Evolutionary conservation across 2,113 vertebrate species (phyloP).

Genomic region (Clupea harengus): DNA sequence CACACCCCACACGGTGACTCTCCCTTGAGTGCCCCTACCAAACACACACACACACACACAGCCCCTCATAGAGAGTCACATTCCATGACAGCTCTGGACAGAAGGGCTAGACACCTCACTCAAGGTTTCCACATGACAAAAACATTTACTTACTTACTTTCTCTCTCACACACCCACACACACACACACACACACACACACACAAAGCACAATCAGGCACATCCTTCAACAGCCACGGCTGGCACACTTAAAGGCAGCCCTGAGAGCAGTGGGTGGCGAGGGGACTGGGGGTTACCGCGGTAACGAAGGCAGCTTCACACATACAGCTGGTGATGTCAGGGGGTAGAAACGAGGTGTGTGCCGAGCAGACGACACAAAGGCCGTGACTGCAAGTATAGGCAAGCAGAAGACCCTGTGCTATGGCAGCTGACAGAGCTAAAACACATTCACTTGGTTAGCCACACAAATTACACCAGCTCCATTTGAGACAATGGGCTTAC

Average conservation of each 20-base stretch:
- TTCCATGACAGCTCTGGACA: constrained; percentile 2
- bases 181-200: background rate
- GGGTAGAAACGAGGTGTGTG: background rate
- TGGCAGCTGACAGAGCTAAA: background rate
- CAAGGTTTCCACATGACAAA: background rate
- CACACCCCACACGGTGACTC: background rate
- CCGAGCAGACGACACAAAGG: background rate
- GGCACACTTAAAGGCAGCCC: background rate
- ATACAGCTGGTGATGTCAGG: background rate
- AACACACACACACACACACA: background rate
- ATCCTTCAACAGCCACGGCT: constrained; percentile 1
- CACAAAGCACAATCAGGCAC: background rate
- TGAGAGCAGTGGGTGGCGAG: background rate
- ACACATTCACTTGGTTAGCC: background rate
- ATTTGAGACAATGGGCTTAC: background rate
- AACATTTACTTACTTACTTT: too few relatives aligned
- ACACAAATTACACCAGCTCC: background rate
- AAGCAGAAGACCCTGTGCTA: background rate
- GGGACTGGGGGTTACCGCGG: background rate
- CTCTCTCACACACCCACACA: background rate
- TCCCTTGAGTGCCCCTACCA: too few relatives aligned
- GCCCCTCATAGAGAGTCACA: background rate
- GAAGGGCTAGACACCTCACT: background rate
- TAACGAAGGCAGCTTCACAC: background rate
- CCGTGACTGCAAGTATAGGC: background rate